A percentile compares a stretch with the other conserved stretches of the same genome.
Conservation (phyloP, 2,888 invertebrate genomes). For the Acrobasis suavella region DNA sequence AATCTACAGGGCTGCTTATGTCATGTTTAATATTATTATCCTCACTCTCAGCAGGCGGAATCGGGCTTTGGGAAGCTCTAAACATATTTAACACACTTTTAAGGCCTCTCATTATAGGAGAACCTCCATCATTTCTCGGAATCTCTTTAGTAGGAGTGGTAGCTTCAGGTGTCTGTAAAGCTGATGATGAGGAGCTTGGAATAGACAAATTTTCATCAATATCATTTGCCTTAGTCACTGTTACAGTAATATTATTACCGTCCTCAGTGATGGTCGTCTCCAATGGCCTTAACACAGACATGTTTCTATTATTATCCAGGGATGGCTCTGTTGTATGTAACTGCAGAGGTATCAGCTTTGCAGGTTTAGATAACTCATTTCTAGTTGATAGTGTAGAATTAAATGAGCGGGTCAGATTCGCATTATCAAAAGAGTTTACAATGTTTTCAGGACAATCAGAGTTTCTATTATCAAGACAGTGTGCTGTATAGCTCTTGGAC, state of each 20-base stretch:
- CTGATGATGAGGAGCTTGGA: constrained; percentile 64
- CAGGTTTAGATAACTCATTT: constrained; percentile 51
- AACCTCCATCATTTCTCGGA: constrained; percentile 56
- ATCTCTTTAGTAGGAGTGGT: constrained; percentile 70
- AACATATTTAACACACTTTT: constrained; percentile 75
- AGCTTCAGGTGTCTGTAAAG: constrained; percentile 63
- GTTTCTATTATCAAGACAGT: constrained; percentile 50
- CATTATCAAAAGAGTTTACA: constrained; percentile 48
- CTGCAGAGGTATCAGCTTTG: constrained; percentile 53
- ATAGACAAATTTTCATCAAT: constrained; percentile 60
- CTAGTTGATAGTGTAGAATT: constrained; percentile 57
- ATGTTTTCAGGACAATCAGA: constrained; percentile 46
- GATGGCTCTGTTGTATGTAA: constrained; percentile 47
- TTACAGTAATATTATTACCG: constrained; percentile 50
- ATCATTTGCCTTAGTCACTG: constrained; percentile 47
- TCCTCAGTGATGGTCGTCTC: constrained; percentile 41
- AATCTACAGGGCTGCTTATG: constrained; percentile 34
- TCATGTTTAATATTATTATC: constrained; percentile 26
- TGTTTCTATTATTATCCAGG: constrained; percentile 48
- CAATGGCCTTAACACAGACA: constrained; percentile 46
- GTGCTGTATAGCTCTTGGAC: constrained; percentile 67
- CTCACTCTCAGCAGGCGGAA: constrained; percentile 49
- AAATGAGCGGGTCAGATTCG: constrained; percentile 61
- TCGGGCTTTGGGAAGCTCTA: constrained; percentile 70
- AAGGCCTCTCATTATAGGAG: constrained; percentile 71